A percentile compares a stretch with the other conserved stretches of the same genome.
These are phyloP conservation scores for Marasmarcha lunaedactyla DNA, from an alignment of 2,888 invertebrate species.

Conservation along the genomic window DNA sequence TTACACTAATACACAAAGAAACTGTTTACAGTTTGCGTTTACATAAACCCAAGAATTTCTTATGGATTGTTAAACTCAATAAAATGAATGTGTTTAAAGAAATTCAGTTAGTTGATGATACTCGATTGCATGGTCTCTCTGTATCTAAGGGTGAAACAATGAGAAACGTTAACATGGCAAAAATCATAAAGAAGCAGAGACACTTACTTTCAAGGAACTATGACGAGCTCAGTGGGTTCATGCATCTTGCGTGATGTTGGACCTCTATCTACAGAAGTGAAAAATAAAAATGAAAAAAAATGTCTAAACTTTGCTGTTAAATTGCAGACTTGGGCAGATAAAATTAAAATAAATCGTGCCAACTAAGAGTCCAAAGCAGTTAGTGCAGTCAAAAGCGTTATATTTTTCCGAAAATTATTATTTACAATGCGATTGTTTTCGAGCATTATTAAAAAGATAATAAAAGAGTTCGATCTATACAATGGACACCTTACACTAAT, in stretches of 20 bases:
- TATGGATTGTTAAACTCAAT: too few relatives aligned
- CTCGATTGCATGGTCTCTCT: slow-evolving; percentile 4
- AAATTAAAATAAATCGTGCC: background rate
- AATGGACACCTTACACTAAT: too few relatives aligned
- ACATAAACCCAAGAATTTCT: too few relatives aligned
- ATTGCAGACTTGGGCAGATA: background rate
- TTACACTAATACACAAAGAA: too few relatives aligned
- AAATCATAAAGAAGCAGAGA: slow-evolving; percentile 22
- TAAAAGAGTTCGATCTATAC: slow-evolving; percentile 27
- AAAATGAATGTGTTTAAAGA: too few relatives aligned
- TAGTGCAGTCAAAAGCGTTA: too few relatives aligned
- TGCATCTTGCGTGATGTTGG: slow-evolving; percentile 50
- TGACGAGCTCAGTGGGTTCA: slow-evolving; percentile 40
- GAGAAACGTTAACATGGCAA: background rate
- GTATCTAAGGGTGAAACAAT: background rate
- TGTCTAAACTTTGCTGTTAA: slow-evolving; percentile 7
- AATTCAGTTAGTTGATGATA: background rate
- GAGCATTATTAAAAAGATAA: too few relatives aligned
- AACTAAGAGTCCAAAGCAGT: too few relatives aligned
- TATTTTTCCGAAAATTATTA: too few relatives aligned
- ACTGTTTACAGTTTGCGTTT: too few relatives aligned
- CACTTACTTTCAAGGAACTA: slow-evolving; percentile 16
- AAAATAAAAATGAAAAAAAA: slow-evolving; percentile 39
- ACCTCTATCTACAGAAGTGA: slow-evolving; percentile 48
- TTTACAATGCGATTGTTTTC: too few relatives aligned